Evolutionary conservation across 2,113 vertebrate genomes (phyloP), one percentile per base, ranked within the genome.

Genomic region (Irena cyanogastra): DNA sequence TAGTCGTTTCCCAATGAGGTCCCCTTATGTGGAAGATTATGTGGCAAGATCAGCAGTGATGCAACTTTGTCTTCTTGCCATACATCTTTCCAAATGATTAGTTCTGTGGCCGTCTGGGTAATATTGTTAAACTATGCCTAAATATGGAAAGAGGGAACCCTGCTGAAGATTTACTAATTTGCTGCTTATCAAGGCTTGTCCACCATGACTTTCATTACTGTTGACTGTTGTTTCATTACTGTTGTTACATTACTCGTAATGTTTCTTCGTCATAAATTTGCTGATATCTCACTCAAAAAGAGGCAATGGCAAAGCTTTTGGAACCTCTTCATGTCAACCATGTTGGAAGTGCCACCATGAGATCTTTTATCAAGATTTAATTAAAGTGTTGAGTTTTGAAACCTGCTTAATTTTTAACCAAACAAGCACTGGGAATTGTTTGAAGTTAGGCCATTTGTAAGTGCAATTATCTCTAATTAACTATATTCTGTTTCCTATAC

Each of bases 21-120:
- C 91, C 95, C 94, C 44, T 97, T 97, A 95, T 50, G 61, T 97
- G 77, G 74, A 90, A 92, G 86, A 74, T 60, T 76, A 61, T 90
- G 54, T 92, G 75, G 71, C 69, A 70, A 88, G 83, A 91, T 92
- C 81, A 79, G 49, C 59, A 75, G 50, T 97, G 77, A 93, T 95
- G 86, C 95, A 96, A 96, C 95, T 95, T 94, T 78, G 68, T 87
- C 52, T 92, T 93, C 52, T 96, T 97, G 88, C 81, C 82, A 92
- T 91, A 44, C 14, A n/a, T 87, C 18, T 95, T 89, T 96, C 93
- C 85, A 92, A 64, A 93, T 95, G 78, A 91, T 94, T 82, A 96
- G 79, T 86, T 93, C 76, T 94, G 42, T 87, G 57, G 60, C 85
- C 85, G 89, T 96, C 94, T 90, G 93, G 81, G 59, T 79, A 90